Base-by-base conservation (phyloP, 2,888 invertebrate species). In the Latrodectus elegans region DNA sequence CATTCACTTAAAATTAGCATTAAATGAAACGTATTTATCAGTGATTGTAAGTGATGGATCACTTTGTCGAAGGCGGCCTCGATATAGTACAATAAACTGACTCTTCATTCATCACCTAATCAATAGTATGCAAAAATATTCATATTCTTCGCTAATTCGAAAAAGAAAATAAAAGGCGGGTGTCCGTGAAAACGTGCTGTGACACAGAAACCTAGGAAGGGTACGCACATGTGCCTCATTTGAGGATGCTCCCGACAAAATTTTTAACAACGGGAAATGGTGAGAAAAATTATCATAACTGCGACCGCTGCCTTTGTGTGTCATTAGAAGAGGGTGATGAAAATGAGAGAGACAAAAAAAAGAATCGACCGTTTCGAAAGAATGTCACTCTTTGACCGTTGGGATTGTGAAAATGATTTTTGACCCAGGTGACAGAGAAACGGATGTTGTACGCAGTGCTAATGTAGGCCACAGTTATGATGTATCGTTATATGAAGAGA, bases 381-480 rank as follows among this genome's bases (percentile, higher is more conserved):
- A 74, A 67, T 73, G 80, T 80, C 80, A 80, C 80, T 55, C 60
- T 65, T 17, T 64, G 80, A 70, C 73, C 81, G 81, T 74, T 60
- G 52, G 73, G 65, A 74, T 51, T 81, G 81, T 52, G 72, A 74
- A n/a, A 67, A 67, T 17, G n/a, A 4, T 49, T 65, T 64, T 64
- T 71, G 71, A 71, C 55, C 79, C 22, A 53, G 4, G 4, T 64
- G 80, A 80, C 72, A 22, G 71, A 64, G 52, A 60, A 73, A 74
- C 74, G 81, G 81, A 81, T 55, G 65, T 64, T 12, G 51, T 11
- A 14, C 38, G 6, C 6, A 53, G 53, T 49, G 60, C 53, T 72
- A 60, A n/a, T 60, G 60, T n/a, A 60, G 60, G n/a, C 1, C 11
- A 60, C 60, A 60, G 10, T 60, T 22, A 60, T 6, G 6, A n/a